Evolutionary conservation across 2,113 vertebrate species (phyloP).

Genomic region (Leucoraja erinaceus): DNA sequence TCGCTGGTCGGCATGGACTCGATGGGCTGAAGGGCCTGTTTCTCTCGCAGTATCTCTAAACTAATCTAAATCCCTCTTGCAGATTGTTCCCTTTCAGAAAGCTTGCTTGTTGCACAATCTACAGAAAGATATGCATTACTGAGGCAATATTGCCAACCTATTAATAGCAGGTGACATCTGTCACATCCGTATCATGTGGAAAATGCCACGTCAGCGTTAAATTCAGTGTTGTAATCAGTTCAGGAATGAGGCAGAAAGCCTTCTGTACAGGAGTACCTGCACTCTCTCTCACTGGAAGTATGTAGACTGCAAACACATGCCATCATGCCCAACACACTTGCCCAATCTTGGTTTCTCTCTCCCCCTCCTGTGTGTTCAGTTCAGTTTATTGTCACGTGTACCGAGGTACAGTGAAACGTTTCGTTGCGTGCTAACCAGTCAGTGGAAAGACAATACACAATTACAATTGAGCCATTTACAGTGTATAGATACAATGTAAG

Average conservation of each 20-base stretch:
- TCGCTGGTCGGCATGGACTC: no score
- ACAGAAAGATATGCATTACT: conserved; percentile 6
- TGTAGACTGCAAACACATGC: not conserved
- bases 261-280: not conserved
- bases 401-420: no score
- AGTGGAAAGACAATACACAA: no score
- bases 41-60: no score
- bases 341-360: not conserved
- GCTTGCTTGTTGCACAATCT: not conserved
- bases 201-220: not conserved
- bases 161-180: not conserved
- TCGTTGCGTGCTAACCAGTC: no score
- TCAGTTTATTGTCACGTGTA: no score
- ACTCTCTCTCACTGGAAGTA: not conserved
- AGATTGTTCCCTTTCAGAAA: not conserved
- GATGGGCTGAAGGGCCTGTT: no score
- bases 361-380: not conserved
- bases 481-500: no score
- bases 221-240: not conserved
- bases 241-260: not conserved
- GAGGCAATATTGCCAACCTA: not conserved
- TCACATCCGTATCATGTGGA: not conserved
- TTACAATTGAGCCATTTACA: no score
- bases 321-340: not conserved
- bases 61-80: not conserved